A percentile compares a stretch with the other conserved stretches of the same genome.
Evolutionary conservation across 2,888 invertebrate genomes (phyloP).

Genomic region (Rotaria sp.): DNA sequence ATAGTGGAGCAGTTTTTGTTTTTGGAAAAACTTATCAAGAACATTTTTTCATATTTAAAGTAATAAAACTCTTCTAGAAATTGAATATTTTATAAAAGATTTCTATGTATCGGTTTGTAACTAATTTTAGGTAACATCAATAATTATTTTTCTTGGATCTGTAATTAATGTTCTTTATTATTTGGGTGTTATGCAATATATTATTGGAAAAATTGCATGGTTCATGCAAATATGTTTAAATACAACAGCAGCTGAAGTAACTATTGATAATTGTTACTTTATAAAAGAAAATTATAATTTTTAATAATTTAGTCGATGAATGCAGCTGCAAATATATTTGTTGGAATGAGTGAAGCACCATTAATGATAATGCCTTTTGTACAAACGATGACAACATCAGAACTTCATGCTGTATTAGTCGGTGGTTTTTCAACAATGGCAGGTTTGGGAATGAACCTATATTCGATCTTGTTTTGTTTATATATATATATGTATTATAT

Average conservation of each 20-base stretch:
- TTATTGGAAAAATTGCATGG: conserved; percentile 73
- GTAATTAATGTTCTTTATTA: conserved; percentile 79
- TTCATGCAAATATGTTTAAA: conserved; percentile 65
- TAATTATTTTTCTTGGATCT: conserved; percentile 87
- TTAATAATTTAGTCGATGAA: conserved; percentile 6
- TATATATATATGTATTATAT: neutral
- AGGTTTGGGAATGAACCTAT: conserved; percentile 75
- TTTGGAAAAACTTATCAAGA: conserved; percentile 62
- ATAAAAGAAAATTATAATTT: neutral
- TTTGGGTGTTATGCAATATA: conserved; percentile 76
- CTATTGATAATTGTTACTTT: no score
- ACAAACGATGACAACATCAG: conserved; percentile 74
- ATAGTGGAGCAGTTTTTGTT: conserved; percentile 71
- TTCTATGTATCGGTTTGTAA: conserved; percentile 29
- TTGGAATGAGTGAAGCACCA: conserved; percentile 68
- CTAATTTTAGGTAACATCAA: conserved; percentile 64
- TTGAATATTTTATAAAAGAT: neutral
- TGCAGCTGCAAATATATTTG: conserved; percentile 39
- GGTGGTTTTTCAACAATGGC: conserved; percentile 91
- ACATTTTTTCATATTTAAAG: conserved; percentile 75
- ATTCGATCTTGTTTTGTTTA: no score
- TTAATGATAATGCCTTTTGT: conserved; percentile 80
- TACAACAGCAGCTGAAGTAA: conserved; percentile 77
- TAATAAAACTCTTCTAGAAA: conserved; percentile 57
- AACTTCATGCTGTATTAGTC: conserved; percentile 81